Base-by-base conservation (phyloP, 2,888 invertebrate species). In the Plebejus melissa region DNA sequence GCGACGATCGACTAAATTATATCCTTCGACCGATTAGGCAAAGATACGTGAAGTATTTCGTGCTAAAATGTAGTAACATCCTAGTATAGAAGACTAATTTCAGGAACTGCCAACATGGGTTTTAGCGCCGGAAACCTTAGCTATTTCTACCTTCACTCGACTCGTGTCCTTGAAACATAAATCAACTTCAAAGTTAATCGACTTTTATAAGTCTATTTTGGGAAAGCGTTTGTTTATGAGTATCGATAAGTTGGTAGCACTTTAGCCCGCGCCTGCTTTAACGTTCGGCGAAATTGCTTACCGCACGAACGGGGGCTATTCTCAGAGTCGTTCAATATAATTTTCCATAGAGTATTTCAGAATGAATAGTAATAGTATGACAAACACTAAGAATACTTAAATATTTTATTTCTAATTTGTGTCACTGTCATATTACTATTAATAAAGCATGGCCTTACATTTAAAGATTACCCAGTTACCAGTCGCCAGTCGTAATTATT, bases 231-330 rank as follows among this genome's bases (percentile, higher is more conserved):
- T 50, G 57, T 36, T 57, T 69, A 65, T 54, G 41, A 69, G 38
- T 74, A 76, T 50, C 41, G 65, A 36, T 60, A 82, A 83, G 79
- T 82, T 80, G 79, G 81, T 82, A 84, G 80, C 82, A 84, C 82
- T 82, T 82, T 77, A 79, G 65, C 80, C 81, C 78, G 81, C 82
- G 80, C 77, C 78, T 79, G 76, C 76, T 77, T 76, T 38, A 77
- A 57, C 76, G 74, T 76, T 78, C 54, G 71, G 80, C 78, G 79
- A 82, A 85, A 84, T 82, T 78, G 80, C 81, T 80, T 80, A 16
- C 54, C 78, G 80, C 86, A 87, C 86, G 86, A 74, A 78, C 81
- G 75, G 81, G 76, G 69, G 11, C 78, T 80, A 83, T 85, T 84
- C 76, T 75, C 74, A 79, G 79, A 69, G 75, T 76, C 74, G 38